Percentiles rank a stretch among this genome's conserved stretches.
Conservation (phyloP, 2,888 invertebrate genomes). For the Mylabris sibirica region DNA sequence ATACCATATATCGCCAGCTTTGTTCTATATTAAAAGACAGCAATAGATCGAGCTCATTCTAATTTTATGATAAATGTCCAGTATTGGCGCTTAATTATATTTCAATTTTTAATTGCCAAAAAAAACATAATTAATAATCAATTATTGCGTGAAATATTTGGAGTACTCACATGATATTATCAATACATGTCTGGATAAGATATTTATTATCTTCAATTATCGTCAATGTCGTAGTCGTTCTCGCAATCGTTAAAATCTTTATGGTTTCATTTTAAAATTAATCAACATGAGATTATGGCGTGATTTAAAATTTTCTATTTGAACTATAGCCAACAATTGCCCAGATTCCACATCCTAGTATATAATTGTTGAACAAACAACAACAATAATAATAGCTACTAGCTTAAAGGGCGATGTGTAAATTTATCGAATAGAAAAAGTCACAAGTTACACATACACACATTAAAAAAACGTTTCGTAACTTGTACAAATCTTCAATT, state of each 20-base stretch:
- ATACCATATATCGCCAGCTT: neutral
- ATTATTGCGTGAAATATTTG: neutral
- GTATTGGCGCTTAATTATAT: neutral
- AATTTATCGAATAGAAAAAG: neutral
- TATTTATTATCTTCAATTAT: neutral
- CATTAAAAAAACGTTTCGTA: neutral
- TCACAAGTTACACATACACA: neutral
- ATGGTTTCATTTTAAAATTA: neutral
- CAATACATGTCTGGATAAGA: conserved; percentile 2
- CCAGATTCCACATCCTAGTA: neutral
- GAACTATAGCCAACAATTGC: conserved; percentile 3
- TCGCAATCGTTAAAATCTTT: neutral
- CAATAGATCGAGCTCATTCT: neutral
- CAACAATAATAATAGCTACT: neutral
- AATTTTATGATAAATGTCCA: neutral
- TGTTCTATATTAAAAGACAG: neutral
- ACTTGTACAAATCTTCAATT: too few relatives aligned
- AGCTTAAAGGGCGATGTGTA: neutral
- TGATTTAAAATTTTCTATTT: conserved; percentile 16
- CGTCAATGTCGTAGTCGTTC: neutral
- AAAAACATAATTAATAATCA: too few relatives aligned
- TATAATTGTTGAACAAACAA: neutral
- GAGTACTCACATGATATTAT: conserved; percentile 4
- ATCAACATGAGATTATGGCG: conserved; percentile 9
- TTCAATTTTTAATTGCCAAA: neutral